Evolutionary conservation across 2,888 invertebrate species (phyloP), one percentile per base, ranked within the genome.

Genomic region (Dioctria rufipes): DNA sequence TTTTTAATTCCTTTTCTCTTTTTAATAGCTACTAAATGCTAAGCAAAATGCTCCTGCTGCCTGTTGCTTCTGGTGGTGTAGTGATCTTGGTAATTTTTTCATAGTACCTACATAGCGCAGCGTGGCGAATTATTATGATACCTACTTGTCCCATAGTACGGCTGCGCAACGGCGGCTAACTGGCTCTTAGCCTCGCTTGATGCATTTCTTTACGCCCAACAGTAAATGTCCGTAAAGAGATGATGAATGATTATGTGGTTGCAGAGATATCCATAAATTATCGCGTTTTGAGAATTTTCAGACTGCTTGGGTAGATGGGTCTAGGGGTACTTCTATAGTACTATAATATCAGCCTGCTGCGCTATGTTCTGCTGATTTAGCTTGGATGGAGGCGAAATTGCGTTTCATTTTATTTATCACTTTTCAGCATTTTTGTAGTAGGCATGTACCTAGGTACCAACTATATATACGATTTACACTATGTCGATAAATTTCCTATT

Each of bases 241-340:
- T 80, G 69, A 80, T 80, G 67, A 61, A 80, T 67, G 40, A 69
- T 80, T 60, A 11, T 61, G 67, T 69, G 46, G 79, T 69, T 80
- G 49, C 49, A 69, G 43, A 80, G 69, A 25, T 25, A 80, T 80
- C 61, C 61, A 80, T 69, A 80, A 80, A 80, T 80, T 80, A 46
- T 67, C 49, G 66, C 60, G 37, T 9, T 69, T 46, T 66, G 42
- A 66, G 25, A 13, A 5, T 65, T 78, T 67, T 42, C 77, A 73
- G 58, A 73, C 73, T 73, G 71, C 73, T 60, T 73, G 73, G 73
- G 73, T 60, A 58, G 73, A 73, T 73, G 58, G n/a, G 73, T 73
- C 58, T 71, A 71, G 54, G 51, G 54, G 37, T 46, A 37, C 25
- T 37, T 13, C n/a, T 13, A 4, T 25, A 42, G 25, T 46, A 58